Evolutionary conservation across 2,797 vertebrate species (phyloP).

Genomic region (Nyctibius grandis): DNA sequence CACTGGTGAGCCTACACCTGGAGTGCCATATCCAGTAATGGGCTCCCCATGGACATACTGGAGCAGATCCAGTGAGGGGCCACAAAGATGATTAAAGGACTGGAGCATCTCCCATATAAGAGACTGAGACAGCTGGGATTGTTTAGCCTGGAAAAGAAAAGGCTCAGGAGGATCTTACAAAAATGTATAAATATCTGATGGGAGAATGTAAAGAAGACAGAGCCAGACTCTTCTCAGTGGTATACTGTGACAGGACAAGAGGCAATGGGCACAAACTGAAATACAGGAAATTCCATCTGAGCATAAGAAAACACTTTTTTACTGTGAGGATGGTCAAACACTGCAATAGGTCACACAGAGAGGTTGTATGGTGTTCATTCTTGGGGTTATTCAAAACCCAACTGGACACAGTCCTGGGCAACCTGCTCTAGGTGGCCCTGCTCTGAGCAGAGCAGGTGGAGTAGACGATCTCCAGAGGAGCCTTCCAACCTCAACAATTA

Average conservation of each 20-base stretch:
- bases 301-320: background rate
- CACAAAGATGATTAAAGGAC: background rate
- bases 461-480: background rate
- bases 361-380: too few relatives aligned
- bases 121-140: background rate
- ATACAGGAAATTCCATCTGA: slow-evolving; percentile 1
- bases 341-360: too few relatives aligned
- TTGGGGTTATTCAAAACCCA: background rate
- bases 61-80: background rate
- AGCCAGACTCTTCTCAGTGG: slow-evolving; percentile 20
- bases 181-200: slow-evolving; percentile 21
- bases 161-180: slow-evolving; percentile 5
- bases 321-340: background rate
- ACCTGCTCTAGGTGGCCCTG: background rate
- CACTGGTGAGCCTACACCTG: background rate
- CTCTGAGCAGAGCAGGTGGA: background rate
- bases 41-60: background rate
- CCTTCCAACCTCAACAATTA: background rate
- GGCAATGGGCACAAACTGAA: slow-evolving; percentile 15
- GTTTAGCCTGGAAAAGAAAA: background rate
- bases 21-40: background rate
- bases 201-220: slow-evolving; percentile 1
- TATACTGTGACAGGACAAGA: slow-evolving; percentile 28
- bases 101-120: background rate
- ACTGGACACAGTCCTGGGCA: background rate